Percentiles rank a stretch among this genome's conserved stretches.
Evolutionary conservation across 2,113 vertebrate genomes (phyloP).

Genomic region (Hoplias malabaricus): DNA sequence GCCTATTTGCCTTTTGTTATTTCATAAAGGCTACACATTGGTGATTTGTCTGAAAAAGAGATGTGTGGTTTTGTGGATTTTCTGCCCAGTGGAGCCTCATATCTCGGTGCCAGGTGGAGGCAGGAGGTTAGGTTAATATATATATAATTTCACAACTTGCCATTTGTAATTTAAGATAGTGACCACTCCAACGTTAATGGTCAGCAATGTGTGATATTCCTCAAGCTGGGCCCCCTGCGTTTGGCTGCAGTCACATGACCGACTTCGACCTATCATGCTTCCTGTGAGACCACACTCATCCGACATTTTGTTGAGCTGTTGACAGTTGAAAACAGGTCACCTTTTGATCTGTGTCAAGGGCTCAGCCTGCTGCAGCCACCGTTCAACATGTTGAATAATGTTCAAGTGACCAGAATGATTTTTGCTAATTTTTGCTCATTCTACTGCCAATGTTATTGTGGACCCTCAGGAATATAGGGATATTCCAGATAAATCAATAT

Average conservation of each 20-base stretch:
- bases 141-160: slow-evolving; percentile 65
- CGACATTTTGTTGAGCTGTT: slow-evolving; percentile 58
- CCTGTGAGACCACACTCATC: not conserved
- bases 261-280: slow-evolving; percentile 45
- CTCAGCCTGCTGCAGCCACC: slow-evolving; percentile 16
- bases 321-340: slow-evolving; percentile 62
- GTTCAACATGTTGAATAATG: slow-evolving; percentile 39
- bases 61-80: slow-evolving; percentile 1
- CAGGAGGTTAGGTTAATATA: slow-evolving; percentile 31
- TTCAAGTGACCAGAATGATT: slow-evolving; percentile 33
- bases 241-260: slow-evolving; percentile 52
- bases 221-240: slow-evolving; percentile 52
- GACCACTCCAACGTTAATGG: slow-evolving; percentile 64
- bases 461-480: not conserved
- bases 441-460: not conserved
- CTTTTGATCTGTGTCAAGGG: slow-evolving; percentile 51
- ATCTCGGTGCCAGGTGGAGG: slow-evolving; percentile 53
- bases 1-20: slow-evolving; percentile 47
- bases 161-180: slow-evolving; percentile 74
- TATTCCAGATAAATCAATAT: not conserved
- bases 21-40: slow-evolving; percentile 26
- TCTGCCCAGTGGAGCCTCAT: not conserved
- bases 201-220: slow-evolving; percentile 69
- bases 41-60: slow-evolving; percentile 22
- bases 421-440: slow-evolving; percentile 6